Evolutionary conservation across 2,888 invertebrate species (phyloP), one percentile per base, ranked within the genome.

Genomic region (Parnassius smintheus): DNA sequence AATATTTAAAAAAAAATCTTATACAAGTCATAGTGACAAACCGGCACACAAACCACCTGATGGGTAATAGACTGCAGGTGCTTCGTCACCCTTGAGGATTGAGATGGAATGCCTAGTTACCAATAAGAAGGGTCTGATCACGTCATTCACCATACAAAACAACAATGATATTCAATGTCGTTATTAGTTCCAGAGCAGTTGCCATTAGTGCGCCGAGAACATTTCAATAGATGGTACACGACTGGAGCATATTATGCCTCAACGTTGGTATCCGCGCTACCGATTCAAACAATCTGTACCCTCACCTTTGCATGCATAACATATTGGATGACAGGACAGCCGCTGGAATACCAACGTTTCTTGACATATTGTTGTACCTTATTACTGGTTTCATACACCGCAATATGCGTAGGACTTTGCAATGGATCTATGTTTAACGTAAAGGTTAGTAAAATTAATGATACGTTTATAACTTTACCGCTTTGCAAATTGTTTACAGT

Each of bases 181-280:
- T 59, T 72, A 83, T 60, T 86, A 97, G 97, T 97, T 93, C 97
- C 97, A 45, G 88, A 95, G 75, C 96, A 97, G 88, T 93, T 97
- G 83, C 95, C 96, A 13, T 94, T 97, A 62, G 94, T 97, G 60
- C 93, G 94, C 2, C 90, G 96, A 56, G 98, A 98, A 79, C 96
- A 97, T 78, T 95, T 97, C 74, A 98, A 98, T 86, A 94, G 96
- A 64, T 98, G 97, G 98, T 98, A 98, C 85, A 96, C 96, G 22
- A 87, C 97, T 2, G 94, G 95, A 56, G 95, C 97, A 0, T 97
- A 96, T 84, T 98, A 96, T 78, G 83, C 95, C 22, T 96, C 97
- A 10, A 95, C 96, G 55, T 94, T 96, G 7, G 83, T 96, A 57
- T 94, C 96, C 0, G 96, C 97, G 75, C 90, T 98, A 71, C 98